These are phyloP conservation scores for Colius striatus DNA, from an alignment of 2,113 vertebrate genomes.

Conservation along the genomic window DNA sequence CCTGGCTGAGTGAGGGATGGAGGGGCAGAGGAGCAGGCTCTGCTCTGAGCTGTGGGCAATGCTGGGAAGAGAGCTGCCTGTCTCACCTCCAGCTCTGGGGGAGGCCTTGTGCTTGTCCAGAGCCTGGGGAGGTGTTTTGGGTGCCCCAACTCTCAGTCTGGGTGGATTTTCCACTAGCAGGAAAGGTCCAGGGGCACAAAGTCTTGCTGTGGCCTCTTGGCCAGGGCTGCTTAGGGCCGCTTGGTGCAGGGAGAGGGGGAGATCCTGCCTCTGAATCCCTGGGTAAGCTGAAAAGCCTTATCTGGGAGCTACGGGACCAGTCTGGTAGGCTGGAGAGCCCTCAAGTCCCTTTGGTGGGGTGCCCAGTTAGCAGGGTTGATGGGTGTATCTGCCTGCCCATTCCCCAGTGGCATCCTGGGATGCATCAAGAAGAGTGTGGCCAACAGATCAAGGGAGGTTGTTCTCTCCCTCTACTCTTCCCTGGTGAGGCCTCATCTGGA, in stretches of 20 bases:
- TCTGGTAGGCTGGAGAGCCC: background rate
- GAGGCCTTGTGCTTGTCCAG: background rate
- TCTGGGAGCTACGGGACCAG: background rate
- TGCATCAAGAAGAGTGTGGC: too few relatives aligned
- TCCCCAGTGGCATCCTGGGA: background rate
- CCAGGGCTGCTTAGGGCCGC: background rate
- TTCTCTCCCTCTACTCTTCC: too few relatives aligned
- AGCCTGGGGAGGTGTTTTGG: background rate
- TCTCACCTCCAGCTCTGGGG: background rate
- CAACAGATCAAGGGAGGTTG: too few relatives aligned
- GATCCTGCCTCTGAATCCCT: background rate
- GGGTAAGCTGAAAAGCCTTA: background rate
- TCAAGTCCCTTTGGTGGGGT: background rate
- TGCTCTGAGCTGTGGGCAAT: background rate
- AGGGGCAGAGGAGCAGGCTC: background rate
- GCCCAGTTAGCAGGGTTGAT: fast-evolving
- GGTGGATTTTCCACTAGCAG: background rate
- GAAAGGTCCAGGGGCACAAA: background rate
- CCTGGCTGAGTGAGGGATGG: fast-evolving
- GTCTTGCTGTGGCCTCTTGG: background rate
- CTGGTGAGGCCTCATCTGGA: too few relatives aligned
- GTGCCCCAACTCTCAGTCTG: background rate
- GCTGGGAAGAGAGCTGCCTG: background rate
- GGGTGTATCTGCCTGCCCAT: background rate
- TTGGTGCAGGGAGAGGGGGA: background rate